Evolutionary conservation across 2,113 vertebrate genomes (phyloP).

Genomic region (Larimichthys crocea): DNA sequence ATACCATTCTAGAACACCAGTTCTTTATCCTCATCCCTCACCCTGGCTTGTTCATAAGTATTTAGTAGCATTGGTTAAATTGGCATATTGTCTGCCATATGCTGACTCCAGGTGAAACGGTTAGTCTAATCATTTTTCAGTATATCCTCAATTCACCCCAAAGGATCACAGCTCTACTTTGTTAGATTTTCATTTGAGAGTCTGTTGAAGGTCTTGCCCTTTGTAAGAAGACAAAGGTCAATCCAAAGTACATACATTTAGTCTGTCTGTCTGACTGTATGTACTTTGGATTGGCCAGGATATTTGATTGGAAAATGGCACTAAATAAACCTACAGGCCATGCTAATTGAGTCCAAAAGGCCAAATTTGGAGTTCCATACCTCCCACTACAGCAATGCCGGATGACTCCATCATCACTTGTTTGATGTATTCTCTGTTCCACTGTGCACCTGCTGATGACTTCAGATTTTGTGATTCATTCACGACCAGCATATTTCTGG

Average conservation of each 20-base stretch:
- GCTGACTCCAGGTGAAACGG: background rate
- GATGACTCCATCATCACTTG: background rate
- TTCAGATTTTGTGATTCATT: conserved; percentile 11
- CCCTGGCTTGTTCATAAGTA: no score
- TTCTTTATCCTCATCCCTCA: no score
- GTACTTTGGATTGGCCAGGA: background rate
- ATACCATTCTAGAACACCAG: no score
- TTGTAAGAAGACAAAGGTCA: background rate
- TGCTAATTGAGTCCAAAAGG: background rate
- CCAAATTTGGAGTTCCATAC: background rate
- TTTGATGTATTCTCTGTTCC: conserved; percentile 2
- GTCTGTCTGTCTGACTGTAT: no score
- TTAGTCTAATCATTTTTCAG: background rate
- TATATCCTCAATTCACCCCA: background rate
- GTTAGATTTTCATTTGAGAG: no score
- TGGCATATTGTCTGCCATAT: background rate
- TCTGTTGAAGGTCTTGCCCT: no score
- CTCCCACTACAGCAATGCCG: background rate
- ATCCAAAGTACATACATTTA: no score
- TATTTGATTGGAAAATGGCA: background rate
- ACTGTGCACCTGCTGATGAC: background rate
- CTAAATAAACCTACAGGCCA: background rate
- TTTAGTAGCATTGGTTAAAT: background rate
- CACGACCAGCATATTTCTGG: background rate
- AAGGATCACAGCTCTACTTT: background rate